Evolutionary conservation across 2,888 invertebrate genomes (phyloP), one percentile per base, ranked within the genome.

Genomic region (Acleris holmiana): DNA sequence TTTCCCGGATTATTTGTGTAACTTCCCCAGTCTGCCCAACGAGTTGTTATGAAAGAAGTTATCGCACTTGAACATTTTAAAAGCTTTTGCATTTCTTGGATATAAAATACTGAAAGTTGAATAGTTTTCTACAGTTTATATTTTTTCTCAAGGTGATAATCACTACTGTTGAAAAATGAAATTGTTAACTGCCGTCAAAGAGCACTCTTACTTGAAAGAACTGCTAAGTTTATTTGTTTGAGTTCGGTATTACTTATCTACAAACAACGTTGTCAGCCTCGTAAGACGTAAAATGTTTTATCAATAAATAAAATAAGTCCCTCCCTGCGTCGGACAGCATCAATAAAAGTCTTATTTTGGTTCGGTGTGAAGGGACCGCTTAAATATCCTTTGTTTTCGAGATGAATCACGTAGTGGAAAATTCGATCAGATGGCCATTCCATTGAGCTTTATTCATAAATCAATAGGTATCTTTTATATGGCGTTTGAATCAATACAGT

Each of bases 1-100:
- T 81, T 81, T 81, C 73, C 73, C 76, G 74, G 75, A 80, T 82
- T 82, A 84, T 84, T 83, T 83, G 76, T 80, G 76, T 80, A 80
- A 82, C 80, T 82, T 78, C 77, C 77, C 78, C 78, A 76, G 80
- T 79, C 76, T 78, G 72, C 71, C 69, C 71, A 71, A 75, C 73
- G 77, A 77, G 77, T 79, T 78, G 77, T 78, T 79, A 76, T 76
- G 76, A 78, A 83, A 80, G 73, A 82, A 84, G 80, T 82, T 83
- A 79, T 75, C 71, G 71, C 76, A 73, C 76, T 77, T 74, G 77
- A 77, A 76, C 76, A 77, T 77, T 84, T 81, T 83, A 80, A 82
- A 83, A 80, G 80, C 80, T 80, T 79, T 79, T 76, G 72, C 76
- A 77, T 76, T 79, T 77, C 74, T 76, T 76, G 71, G 63, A 66